Percentiles rank a stretch among this genome's conserved stretches.
Conservation (phyloP, 2,888 invertebrate species). For the Odontocerum albicorne region DNA sequence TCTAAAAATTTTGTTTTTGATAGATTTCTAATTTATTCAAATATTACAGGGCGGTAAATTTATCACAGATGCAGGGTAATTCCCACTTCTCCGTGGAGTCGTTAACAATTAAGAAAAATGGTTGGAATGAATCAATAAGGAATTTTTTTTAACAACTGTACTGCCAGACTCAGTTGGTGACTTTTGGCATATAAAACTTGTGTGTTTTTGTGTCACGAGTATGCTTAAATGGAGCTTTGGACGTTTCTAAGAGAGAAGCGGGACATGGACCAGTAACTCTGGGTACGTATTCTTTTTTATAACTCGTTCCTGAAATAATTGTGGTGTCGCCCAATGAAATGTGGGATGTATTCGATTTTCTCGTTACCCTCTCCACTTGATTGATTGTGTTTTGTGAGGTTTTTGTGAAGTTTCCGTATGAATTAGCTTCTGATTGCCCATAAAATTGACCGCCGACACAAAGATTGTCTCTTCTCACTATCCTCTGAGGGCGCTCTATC, state of each 20-base stretch:
- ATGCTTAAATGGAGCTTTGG: slow-evolving; percentile 78
- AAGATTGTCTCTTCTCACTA: slow-evolving; percentile 66
- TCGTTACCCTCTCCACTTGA: slow-evolving; percentile 60
- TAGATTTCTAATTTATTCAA: slow-evolving; percentile 14
- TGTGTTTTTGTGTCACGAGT: slow-evolving; percentile 83
- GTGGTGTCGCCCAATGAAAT: slow-evolving; percentile 72
- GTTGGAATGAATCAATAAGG: slow-evolving; percentile 29
- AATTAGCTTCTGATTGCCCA: slow-evolving; percentile 70
- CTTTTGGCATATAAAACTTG: slow-evolving; percentile 77
- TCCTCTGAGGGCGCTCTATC: slow-evolving; percentile 64
- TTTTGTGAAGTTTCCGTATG: slow-evolving; percentile 67
- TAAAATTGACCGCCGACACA: slow-evolving; percentile 74
- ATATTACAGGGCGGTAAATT: slow-evolving; percentile 25
- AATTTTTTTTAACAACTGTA: slow-evolving; percentile 13
- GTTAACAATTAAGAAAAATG: neutral
- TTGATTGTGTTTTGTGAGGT: slow-evolving; percentile 45
- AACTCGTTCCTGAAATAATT: slow-evolving; percentile 60
- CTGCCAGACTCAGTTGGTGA: slow-evolving; percentile 46
- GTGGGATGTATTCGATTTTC: slow-evolving; percentile 71
- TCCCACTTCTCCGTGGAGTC: slow-evolving; percentile 17
- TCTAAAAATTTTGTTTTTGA: too few relatives aligned
- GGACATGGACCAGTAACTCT: slow-evolving; percentile 73
- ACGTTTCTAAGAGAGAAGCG: slow-evolving; percentile 73
- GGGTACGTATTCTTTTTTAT: slow-evolving; percentile 76
- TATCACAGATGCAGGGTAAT: slow-evolving; percentile 26